Conservation (phyloP, 64 coral and sea anemone genomes). For the Stichodactyla helianthus region DNA sequence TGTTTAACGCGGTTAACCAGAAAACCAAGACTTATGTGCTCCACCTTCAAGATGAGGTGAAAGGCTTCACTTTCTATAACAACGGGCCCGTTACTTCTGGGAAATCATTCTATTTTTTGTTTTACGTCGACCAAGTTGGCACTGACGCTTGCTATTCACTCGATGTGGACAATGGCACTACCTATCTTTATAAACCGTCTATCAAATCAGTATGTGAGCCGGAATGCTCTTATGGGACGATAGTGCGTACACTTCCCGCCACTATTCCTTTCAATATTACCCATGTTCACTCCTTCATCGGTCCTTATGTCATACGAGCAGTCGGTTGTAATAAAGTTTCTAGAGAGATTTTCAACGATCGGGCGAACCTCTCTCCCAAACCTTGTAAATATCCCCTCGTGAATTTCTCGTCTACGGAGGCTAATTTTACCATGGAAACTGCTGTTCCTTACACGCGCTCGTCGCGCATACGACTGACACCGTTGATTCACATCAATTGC, state of each 20-base stretch:
- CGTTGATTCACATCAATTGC: conserved; percentile 31
- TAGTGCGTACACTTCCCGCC: neutral
- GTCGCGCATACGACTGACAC: neutral
- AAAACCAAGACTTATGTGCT: neutral
- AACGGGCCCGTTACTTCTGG: conserved; percentile 50
- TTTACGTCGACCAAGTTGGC: conserved; percentile 33
- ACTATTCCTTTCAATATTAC: neutral
- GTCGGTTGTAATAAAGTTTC: conserved; percentile 29
- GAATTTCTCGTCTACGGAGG: neutral
- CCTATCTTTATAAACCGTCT: conserved; percentile 25
- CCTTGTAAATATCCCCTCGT: conserved; percentile 48
- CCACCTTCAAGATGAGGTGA: conserved; percentile 25
- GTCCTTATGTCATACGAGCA: neutral
- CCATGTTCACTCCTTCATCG: neutral
- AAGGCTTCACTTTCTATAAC: conserved; percentile 35
- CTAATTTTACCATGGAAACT: neutral
- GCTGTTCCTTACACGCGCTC: conserved; percentile 2
- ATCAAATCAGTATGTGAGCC: neutral
- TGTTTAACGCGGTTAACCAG: conserved; percentile 57
- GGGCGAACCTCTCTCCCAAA: conserved; percentile 7
- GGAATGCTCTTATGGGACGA: neutral
- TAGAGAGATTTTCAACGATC: neutral
- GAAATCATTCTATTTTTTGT: conserved; percentile 33
- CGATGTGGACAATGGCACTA: conserved; percentile 47
- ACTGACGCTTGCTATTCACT: conserved; percentile 52